These are phyloP conservation scores for Orestias chungarensis DNA, from an alignment of 2,797 vertebrate species.

Conservation along the genomic window DNA sequence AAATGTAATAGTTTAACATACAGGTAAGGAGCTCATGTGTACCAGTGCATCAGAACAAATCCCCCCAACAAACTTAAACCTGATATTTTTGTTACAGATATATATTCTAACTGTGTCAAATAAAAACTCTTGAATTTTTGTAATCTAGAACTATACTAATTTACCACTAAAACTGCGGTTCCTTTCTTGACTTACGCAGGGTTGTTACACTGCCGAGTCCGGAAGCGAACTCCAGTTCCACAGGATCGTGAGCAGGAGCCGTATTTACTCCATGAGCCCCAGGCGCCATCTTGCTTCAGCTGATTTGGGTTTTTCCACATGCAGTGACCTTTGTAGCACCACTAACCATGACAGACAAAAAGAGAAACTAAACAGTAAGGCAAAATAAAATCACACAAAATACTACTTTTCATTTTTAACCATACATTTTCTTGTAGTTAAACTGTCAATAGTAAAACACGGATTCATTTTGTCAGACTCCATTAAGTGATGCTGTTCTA, in stretches of 20 bases:
- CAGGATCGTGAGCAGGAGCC: slow-evolving; percentile 94
- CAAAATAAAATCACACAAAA: not conserved
- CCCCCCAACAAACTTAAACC: not conserved
- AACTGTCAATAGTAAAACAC: not conserved
- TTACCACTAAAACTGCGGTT: no score
- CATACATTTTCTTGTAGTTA: not conserved
- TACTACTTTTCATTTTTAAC: not conserved
- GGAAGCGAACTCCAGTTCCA: slow-evolving; percentile 91
- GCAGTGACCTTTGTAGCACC: slow-evolving; percentile 99
- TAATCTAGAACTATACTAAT: no score
- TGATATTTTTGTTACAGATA: not conserved
- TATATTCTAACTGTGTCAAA: not conserved
- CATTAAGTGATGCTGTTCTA: not conserved
- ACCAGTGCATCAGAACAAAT: not conserved
- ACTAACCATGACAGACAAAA: slow-evolving; percentile 72
- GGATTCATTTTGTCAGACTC: not conserved
- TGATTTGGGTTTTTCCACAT: slow-evolving; percentile 98
- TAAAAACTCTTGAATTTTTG: not conserved
- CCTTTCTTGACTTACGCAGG: slow-evolving; percentile 84
- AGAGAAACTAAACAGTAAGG: not conserved
- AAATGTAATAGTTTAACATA: not conserved
- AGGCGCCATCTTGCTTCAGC: slow-evolving; percentile 92
- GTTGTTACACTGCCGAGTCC: slow-evolving; percentile 94
- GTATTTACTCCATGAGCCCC: slow-evolving; percentile 93
- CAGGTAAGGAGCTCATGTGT: not conserved